These are phyloP conservation scores for Calcarius ornatus DNA, from an alignment of 2,113 vertebrate species.

Conservation along the genomic window DNA sequence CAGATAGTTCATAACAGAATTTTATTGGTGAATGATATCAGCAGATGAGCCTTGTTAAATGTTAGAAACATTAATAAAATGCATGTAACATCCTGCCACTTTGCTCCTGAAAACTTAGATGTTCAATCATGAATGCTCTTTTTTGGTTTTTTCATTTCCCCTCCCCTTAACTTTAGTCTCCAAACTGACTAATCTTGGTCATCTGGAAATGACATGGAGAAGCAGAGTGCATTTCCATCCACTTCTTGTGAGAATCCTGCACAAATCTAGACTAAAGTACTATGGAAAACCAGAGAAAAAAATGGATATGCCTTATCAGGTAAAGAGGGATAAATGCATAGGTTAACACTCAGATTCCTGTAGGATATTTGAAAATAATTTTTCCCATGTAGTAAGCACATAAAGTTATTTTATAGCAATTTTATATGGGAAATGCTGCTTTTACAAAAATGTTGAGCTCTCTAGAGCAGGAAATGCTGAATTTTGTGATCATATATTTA, in stretches of 20 bases:
- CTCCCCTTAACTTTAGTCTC: slow-evolving; percentile 67
- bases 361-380: background rate
- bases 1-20: background rate
- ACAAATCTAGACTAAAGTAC: slow-evolving; percentile 87
- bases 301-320: slow-evolving; percentile 87
- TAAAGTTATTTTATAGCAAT: background rate
- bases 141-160: background rate
- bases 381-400: background rate
- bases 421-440: background rate
- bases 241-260: slow-evolving; percentile 85
- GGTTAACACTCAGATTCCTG: background rate
- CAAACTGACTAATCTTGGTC: slow-evolving; percentile 75
- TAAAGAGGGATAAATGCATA: slow-evolving; percentile 37
- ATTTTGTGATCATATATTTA: background rate
- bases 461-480: background rate
- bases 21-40: background rate
- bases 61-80: background rate
- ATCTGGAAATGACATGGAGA: slow-evolving; percentile 77
- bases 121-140: background rate
- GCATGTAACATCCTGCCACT: fast-evolving
- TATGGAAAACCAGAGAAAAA: slow-evolving; percentile 85
- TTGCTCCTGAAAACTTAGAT: background rate
- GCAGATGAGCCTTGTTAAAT: background rate
- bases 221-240: slow-evolving; percentile 68
- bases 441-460: background rate